Evolutionary conservation across 2,113 vertebrate species (phyloP).

Genomic region (Mustelus asterias): DNA sequence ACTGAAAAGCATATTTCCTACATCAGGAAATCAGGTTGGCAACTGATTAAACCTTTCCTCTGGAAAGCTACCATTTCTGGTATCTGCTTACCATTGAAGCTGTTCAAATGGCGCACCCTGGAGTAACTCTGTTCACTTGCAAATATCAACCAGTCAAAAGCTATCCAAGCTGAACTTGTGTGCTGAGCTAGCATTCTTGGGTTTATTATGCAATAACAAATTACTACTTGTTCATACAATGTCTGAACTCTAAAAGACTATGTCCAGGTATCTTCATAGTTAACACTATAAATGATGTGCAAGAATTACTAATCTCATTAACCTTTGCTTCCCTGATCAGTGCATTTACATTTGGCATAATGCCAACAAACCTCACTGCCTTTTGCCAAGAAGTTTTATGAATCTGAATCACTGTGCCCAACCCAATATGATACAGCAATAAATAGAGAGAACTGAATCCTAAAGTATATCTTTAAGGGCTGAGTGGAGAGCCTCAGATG

Average conservation of each 20-base stretch:
- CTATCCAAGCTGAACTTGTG: neutral
- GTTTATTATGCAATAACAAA: neutral
- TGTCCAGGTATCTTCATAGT: neutral
- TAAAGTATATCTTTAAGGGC: too few species aligned
- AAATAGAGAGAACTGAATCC: too few species aligned
- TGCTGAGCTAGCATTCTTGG: neutral
- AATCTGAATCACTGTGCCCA: too few species aligned
- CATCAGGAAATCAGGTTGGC: neutral
- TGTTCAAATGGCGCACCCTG: neutral
- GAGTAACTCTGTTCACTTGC: neutral
- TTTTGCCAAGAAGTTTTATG: too few species aligned
- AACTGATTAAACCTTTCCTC: neutral
- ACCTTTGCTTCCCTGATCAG: neutral
- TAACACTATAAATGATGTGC: neutral
- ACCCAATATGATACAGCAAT: too few species aligned
- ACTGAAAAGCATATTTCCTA: neutral
- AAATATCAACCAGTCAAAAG: neutral
- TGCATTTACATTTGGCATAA: neutral
- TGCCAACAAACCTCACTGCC: too few species aligned
- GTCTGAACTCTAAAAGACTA: neutral
- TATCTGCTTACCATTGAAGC: neutral
- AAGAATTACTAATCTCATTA: neutral
- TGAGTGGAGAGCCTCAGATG: too few species aligned
- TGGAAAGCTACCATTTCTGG: too few species aligned
- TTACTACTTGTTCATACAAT: neutral